These are phyloP conservation scores for Andinoacara biseriatus DNA, from an alignment of 2,113 vertebrate species.

Conservation along the genomic window DNA sequence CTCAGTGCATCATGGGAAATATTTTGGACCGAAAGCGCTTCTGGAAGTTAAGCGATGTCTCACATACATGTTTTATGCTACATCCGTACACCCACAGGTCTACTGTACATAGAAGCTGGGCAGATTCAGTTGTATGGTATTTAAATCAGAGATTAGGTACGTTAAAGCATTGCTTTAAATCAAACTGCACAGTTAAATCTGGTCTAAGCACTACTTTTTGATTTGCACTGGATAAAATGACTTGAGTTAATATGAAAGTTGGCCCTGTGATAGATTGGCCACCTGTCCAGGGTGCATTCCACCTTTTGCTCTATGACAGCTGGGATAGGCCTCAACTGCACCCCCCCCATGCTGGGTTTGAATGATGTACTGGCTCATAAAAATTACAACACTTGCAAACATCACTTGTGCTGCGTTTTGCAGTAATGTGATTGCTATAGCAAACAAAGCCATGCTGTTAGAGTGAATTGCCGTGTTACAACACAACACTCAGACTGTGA, in stretches of 20 bases:
- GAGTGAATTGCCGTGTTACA: background rate
- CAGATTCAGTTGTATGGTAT: background rate
- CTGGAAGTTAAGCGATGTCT: background rate
- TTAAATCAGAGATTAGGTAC: background rate
- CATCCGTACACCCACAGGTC: background rate
- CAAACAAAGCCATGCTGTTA: background rate
- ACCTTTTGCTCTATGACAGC: background rate
- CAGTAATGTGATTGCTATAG: background rate
- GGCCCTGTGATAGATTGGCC: background rate
- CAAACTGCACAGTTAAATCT: background rate
- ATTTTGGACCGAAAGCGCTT: background rate
- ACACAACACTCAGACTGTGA: background rate
- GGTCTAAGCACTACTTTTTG: background rate
- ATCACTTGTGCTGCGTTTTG: background rate
- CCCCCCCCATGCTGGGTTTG: background rate
- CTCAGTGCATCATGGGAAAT: no score
- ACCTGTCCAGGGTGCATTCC: background rate
- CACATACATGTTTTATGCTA: background rate
- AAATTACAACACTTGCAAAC: background rate
- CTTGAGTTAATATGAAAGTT: background rate
- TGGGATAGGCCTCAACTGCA: no score
- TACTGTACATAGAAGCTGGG: background rate
- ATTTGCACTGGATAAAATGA: background rate
- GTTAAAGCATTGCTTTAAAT: background rate
- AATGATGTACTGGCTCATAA: background rate